Percentiles rank a stretch among this genome's conserved stretches.
Evolutionary conservation across 2,113 vertebrate species (phyloP).

Genomic region (Phocoena phocoena): DNA sequence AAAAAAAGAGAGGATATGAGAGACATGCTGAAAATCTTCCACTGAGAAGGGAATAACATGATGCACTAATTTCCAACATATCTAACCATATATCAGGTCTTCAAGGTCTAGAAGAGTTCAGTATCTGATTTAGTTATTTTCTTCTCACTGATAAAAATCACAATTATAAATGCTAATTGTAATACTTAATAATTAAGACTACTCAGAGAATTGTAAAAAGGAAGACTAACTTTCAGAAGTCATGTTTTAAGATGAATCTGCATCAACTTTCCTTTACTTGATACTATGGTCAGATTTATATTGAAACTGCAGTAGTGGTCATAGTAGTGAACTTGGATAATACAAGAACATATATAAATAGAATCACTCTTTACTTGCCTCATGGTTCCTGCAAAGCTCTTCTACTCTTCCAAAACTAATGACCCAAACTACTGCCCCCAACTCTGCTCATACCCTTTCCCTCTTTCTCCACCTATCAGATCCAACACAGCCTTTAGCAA

Average conservation of each 20-base stretch:
- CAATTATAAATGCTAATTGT: background rate
- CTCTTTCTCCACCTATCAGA: background rate
- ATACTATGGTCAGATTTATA: background rate
- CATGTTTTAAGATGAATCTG: background rate
- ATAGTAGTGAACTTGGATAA: background rate
- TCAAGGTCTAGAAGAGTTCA: background rate
- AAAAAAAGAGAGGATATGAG: background rate
- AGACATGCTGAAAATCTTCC: background rate
- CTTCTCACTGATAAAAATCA: background rate
- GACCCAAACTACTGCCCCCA: background rate
- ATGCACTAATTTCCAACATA: background rate
- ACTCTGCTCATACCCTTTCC: background rate
- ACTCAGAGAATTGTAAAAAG: background rate
- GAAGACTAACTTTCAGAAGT: background rate
- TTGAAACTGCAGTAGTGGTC: background rate
- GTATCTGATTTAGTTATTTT: background rate
- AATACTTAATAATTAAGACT: background rate
- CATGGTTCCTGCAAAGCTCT: background rate
- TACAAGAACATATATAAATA: background rate
- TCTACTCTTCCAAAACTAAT: background rate
- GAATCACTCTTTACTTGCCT: background rate
- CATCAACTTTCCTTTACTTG: background rate
- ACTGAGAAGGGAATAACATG: background rate
- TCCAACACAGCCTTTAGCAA: background rate
- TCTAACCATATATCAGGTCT: background rate